Evolutionary conservation across 2,797 vertebrate species (phyloP).

Genomic region (Eremophila alpestris): DNA sequence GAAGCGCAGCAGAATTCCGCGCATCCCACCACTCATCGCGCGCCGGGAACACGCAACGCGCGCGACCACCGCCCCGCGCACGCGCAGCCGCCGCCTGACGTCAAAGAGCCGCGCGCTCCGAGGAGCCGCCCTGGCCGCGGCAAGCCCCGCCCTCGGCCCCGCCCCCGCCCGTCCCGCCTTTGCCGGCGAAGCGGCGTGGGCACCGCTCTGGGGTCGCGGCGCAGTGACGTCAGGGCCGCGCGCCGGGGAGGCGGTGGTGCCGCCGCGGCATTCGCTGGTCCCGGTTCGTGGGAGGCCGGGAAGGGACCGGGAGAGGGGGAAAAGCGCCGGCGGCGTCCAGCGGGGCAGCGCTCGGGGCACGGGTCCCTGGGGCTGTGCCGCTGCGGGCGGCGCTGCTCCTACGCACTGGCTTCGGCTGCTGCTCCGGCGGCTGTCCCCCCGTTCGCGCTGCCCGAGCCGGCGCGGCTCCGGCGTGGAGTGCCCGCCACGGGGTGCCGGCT

Average conservation of each 20-base stretch:
- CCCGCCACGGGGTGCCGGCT: background rate
- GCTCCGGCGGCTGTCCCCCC: rapidly evolving
- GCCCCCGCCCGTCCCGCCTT: background rate
- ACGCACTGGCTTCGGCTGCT: rapidly evolving
- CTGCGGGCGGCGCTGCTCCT: background rate
- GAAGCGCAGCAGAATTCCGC: rapidly evolving
- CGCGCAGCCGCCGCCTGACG: too few relatives aligned
- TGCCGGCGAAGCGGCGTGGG: background rate
- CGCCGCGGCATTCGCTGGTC: rapidly evolving
- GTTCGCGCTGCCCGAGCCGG: rapidly evolving
- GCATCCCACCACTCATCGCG: too few relatives aligned
- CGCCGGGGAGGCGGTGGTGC: background rate
- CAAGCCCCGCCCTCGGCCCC: too few relatives aligned
- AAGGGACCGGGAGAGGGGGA: rapidly evolving
- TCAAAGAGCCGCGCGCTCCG: background rate
- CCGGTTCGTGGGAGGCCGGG: background rate
- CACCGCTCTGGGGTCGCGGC: rapidly evolving
- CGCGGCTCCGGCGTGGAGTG: background rate
- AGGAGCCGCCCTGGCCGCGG: background rate
- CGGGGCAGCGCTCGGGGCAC: rapidly evolving
- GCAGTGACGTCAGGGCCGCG: background rate
- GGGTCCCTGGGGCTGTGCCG: background rate
- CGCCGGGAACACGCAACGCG: background rate
- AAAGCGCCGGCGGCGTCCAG: rapidly evolving
- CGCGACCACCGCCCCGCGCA: background rate